Base-by-base conservation (phyloP, 2,113 vertebrate genomes). In the Nerophis ophidion region DNA sequence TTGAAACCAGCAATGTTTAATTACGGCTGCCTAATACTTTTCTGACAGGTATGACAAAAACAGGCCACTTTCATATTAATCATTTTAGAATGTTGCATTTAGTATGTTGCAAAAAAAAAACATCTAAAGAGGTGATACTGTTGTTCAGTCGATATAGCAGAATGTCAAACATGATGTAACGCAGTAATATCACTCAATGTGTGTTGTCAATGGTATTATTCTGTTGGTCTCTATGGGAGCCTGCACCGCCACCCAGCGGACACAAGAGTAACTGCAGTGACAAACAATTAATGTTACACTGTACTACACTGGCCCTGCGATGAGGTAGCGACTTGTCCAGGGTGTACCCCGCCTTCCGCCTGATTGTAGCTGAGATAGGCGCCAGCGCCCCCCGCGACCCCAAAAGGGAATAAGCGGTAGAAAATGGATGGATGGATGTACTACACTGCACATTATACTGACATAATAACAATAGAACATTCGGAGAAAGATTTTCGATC, bases 161-260 rank as follows among this genome's bases (percentile, higher is more conserved):
- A 52, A 40, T 62, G 52, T 16, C 40, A 51, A 60, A 46, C 54
- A 49, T 69, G 68, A 76, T 66, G 65, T 67, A 70, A 74, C 53
- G 47, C 63, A 66, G 4, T 12, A 7, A 8, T 65, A 64, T 48
- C 55, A 66, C 62, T 61, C 61, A 52, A 65, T 60, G 42, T 47
- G 65, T 66, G 62, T 40, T 71, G 65, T 61, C 57, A 66, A 70
- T 2, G 49, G 44, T 54, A 57, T 61, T 70, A 48, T 42, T 8
- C 11, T 17, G 49, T 16, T 52, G 61, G 66, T 48, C 56, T 61
- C 53, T 60, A 13, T 38, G 50, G 42, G 35, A 57, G 61, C 45
- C 60, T 61, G 63, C 55, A 63, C 40, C 53, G 72, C 72, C 79
- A 8, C 74, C 62, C 10, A 53, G 77, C 77, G 84, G 68, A 34